Percentiles rank a stretch among this genome's conserved stretches.
phyloP scores from a whole-genome alignment of 2,113 vertebrate species.

The Centrocercus urophasianus region DNA sequence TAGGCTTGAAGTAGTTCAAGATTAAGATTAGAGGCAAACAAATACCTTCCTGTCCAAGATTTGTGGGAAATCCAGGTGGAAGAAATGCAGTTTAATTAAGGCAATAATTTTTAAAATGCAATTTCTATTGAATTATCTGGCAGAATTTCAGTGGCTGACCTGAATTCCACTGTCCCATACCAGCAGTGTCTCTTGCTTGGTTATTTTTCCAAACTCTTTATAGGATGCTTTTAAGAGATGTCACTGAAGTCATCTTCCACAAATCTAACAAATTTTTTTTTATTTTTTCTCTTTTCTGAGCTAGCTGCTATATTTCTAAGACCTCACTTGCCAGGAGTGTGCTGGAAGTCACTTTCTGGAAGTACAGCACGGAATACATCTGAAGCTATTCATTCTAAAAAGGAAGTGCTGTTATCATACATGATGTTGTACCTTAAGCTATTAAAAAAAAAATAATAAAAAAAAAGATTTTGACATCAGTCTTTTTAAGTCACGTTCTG shows the following conservation, averaged over 20 bases:
- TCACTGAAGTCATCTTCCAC: not conserved
- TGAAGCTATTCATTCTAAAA: not conserved
- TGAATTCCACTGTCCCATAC: not conserved
- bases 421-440: not conserved
- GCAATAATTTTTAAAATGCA: not conserved
- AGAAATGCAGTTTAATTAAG: not conserved
- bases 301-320: not conserved
- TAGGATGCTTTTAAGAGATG: not conserved
- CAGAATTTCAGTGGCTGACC: not conserved
- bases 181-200: not conserved
- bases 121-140: not conserved
- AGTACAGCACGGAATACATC: not conserved
- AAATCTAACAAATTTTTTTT: not conserved
- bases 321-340: not conserved
- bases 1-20: not conserved
- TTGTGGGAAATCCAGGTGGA: not conserved
- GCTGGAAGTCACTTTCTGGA: not conserved
- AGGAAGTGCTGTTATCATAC: not conserved
- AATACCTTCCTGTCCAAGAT: not conserved
- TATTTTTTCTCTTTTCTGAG: not conserved
- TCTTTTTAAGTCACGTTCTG: not conserved
- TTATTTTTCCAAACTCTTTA: not conserved
- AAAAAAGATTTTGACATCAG: rapidly evolving
- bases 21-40: not conserved
- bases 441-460: not conserved